Evolutionary conservation across 2,888 invertebrate species (phyloP).

Genomic region (Drosophila quinaria): DNA sequence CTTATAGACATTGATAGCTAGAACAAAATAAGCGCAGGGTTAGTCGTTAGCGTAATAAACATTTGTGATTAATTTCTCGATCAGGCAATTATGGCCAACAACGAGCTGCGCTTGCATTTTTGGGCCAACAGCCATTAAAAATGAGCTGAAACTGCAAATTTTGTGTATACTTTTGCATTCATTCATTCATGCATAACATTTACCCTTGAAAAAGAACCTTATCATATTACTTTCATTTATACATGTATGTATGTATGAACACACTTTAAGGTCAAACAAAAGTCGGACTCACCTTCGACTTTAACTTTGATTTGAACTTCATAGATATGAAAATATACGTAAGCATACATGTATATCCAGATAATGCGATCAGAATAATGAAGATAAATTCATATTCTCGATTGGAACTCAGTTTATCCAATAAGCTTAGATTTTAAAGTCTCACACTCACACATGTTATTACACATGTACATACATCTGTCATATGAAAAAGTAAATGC

Average conservation of each 20-base stretch:
- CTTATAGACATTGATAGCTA: conserved; percentile 98
- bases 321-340: conserved; percentile 19
- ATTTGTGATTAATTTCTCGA: not conserved
- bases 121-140: not conserved
- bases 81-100: not conserved
- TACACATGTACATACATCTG: not conserved
- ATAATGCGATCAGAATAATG: not conserved
- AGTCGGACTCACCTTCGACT: conserved; percentile 59
- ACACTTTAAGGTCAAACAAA: conserved; percentile 61
- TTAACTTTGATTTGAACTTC: conserved; percentile 75
- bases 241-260: not conserved
- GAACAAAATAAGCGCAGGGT: conserved; percentile 29
- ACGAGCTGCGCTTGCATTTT: not conserved
- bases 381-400: not conserved
- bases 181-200: not conserved
- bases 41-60: conserved; percentile 6
- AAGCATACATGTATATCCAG: not conserved
- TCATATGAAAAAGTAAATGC: not conserved
- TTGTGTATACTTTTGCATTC: conserved; percentile 1
- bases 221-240: conserved; percentile 13
- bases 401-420: not conserved
- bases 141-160: conserved; percentile 3
- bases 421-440: conserved; percentile 1
- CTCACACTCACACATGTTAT: not conserved
- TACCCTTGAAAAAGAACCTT: conserved; percentile 5